These are phyloP conservation scores for Sus cebifrons DNA, from an alignment of 2,797 vertebrate species.

Conservation along the genomic window DNA sequence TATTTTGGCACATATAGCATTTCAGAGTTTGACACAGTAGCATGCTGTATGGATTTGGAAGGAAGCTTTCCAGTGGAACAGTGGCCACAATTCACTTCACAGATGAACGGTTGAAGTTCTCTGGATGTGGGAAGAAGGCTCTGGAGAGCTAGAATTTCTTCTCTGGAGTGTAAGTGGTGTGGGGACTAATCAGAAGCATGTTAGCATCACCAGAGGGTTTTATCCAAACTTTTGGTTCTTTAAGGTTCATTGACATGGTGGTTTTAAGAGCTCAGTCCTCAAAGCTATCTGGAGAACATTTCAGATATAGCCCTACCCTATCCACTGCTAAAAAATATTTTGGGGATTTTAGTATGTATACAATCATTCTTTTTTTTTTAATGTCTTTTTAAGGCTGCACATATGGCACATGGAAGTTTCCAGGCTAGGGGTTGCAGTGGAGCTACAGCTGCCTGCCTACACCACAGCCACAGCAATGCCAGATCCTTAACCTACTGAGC, in stretches of 20 bases:
- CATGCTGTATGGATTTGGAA: not conserved
- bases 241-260: not conserved
- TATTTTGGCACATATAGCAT: slow-evolving; percentile 27
- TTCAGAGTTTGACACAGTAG: slow-evolving; percentile 19
- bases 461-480: too few relatives aligned
- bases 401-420: too few relatives aligned
- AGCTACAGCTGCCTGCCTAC: too few relatives aligned
- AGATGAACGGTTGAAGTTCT: not conserved
- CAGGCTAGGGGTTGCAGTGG: too few relatives aligned
- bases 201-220: not conserved
- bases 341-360: not conserved
- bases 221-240: not conserved
- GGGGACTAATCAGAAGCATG: not conserved
- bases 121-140: not conserved
- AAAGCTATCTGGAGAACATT: not conserved
- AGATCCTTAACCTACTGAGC: too few relatives aligned
- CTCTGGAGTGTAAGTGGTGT: not conserved
- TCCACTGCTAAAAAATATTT: not conserved
- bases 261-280: not conserved
- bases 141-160: slow-evolving; percentile 14
- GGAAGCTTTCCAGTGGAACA: not conserved
- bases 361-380: not conserved
- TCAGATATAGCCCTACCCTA: not conserved
- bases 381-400: too few relatives aligned
- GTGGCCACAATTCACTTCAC: not conserved